Evolutionary conservation across 2,113 vertebrate genomes (phyloP).

Genomic region (Burhinus oedicnemus): DNA sequence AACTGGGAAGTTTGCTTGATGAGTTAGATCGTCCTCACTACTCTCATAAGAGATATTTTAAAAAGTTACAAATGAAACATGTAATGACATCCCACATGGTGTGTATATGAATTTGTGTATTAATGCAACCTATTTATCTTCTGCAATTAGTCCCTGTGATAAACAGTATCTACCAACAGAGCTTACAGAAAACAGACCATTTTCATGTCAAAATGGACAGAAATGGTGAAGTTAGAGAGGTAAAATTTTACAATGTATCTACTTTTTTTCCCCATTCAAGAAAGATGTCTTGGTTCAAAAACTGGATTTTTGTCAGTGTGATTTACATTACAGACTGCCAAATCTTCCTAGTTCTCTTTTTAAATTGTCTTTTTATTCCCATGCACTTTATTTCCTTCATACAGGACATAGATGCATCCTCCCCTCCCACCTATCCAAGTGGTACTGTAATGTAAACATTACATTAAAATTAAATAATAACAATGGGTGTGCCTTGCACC

Average conservation of each 20-base stretch:
- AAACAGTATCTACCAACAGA: not conserved
- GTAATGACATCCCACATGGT: not conserved
- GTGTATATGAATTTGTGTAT: not conserved
- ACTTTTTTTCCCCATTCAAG: not conserved
- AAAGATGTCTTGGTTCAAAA: not conserved
- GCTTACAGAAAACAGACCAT: not conserved
- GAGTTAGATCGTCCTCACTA: not conserved
- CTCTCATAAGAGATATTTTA: not conserved
- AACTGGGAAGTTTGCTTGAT: not conserved
- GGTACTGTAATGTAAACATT: not conserved
- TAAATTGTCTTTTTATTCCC: not conserved
- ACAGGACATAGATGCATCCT: not conserved
- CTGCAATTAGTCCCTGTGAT: not conserved
- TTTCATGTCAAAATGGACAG: not conserved
- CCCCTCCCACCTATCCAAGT: not conserved
- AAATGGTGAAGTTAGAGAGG: not conserved
- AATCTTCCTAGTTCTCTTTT: not conserved
- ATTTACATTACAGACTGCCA: not conserved
- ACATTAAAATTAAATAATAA: not conserved
- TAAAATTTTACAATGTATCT: not conserved
- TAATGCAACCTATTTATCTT: not conserved
- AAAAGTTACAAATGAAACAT: not conserved
- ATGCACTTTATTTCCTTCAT: not conserved
- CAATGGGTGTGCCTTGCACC: not conserved
- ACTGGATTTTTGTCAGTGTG: not conserved